A percentile compares a stretch with the other conserved stretches of the same genome.
phyloP scores from a whole-genome alignment of 2,888 invertebrate genomes.

The Polyploca ridens region DNA sequence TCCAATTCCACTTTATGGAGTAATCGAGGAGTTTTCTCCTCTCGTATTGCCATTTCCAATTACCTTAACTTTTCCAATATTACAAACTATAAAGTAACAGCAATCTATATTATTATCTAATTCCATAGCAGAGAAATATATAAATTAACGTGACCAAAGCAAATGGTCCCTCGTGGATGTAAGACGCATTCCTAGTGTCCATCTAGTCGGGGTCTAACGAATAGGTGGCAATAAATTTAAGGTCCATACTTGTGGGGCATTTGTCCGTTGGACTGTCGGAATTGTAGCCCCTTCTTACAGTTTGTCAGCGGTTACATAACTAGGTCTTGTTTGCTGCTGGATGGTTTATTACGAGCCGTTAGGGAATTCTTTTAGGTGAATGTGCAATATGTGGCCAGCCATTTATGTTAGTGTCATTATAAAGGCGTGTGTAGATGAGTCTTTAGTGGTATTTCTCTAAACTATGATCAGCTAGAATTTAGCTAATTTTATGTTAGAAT shows the following conservation, averaged over 20 bases:
- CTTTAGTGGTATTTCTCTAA: background rate
- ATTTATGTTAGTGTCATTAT: background rate
- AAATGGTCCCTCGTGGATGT: conserved; percentile 23
- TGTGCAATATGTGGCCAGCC: background rate
- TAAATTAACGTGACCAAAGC: conserved; percentile 30
- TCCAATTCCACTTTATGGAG: too few species aligned
- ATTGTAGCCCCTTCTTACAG: conserved; percentile 49
- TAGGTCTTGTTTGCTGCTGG: conserved; percentile 12
- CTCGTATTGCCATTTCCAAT: background rate
- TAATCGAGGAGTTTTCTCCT: background rate
- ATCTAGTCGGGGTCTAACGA: conserved; percentile 57
- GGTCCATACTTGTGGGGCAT: conserved; percentile 67
- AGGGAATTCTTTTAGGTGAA: conserved; percentile 6
- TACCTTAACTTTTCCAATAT: background rate
- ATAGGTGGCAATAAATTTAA: conserved; percentile 64
- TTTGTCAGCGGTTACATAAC: conserved; percentile 42
- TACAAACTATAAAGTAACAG: background rate
- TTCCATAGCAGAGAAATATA: conserved; percentile 5
- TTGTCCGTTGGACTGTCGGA: conserved; percentile 63
- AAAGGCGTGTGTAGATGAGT: background rate
- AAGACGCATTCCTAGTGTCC: conserved; percentile 60
- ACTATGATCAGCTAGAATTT: background rate
- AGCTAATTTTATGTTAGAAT: too few species aligned
- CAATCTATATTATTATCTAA: background rate
- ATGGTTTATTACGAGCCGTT: conserved; percentile 16